These are phyloP conservation scores for Steinernema carpocapsae DNA, from an alignment of 2,888 invertebrate genomes.

Conservation along the genomic window DNA sequence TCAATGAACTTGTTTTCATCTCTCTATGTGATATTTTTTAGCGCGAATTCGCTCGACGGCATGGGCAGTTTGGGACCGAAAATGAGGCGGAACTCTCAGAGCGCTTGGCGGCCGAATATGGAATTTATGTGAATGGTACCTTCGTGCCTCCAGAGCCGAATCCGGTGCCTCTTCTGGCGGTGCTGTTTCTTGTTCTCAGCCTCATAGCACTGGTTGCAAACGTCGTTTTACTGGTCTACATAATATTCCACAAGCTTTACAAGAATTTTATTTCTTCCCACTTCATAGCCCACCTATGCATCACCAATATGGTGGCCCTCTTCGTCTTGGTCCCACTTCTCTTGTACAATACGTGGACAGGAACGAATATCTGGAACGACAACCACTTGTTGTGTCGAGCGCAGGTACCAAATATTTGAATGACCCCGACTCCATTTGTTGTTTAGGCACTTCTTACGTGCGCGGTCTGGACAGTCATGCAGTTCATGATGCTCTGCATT, in stretches of 20 bases:
- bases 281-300: constrained; percentile 67
- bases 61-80: constrained; percentile 10
- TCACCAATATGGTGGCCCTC: constrained; percentile 64
- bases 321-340: constrained; percentile 60
- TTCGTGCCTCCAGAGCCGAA: constrained; percentile 40
- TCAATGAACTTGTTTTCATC: no score
- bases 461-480: constrained; percentile 66
- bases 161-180: constrained; percentile 45
- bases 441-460: constrained; percentile 66
- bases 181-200: constrained; percentile 33
- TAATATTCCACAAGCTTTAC: constrained; percentile 61
- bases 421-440: no score
- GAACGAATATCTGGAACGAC: constrained; percentile 57
- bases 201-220: constrained; percentile 59
- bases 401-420: constrained; percentile 50
- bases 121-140: constrained; percentile 12
- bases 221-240: constrained; percentile 60
- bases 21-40: no score
- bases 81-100: constrained; percentile 21
- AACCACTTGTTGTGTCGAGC: constrained; percentile 59
- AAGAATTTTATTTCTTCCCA: constrained; percentile 68
- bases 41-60: constrained; percentile 31
- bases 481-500: constrained; percentile 67
- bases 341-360: constrained; percentile 60
- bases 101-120: constrained; percentile 6